phyloP scores from a whole-genome alignment of 2,888 invertebrate species.

The Watsonalla cultraria region DNA sequence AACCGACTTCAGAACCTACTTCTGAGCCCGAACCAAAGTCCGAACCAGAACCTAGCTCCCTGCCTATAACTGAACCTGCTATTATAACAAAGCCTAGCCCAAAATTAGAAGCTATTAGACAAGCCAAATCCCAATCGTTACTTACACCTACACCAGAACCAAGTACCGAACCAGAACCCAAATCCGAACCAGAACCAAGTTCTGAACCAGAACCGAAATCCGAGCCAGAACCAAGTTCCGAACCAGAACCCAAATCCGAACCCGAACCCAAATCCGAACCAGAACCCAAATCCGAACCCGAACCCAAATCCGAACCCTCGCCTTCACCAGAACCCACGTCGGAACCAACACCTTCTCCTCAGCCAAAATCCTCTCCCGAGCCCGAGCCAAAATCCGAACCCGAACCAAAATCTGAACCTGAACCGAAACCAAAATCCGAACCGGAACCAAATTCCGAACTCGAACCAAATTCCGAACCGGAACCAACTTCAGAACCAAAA shows the following conservation, averaged over 20 bases:
- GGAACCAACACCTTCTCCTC: slow-evolving; percentile 38
- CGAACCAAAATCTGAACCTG: slow-evolving; percentile 50
- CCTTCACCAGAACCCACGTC: slow-evolving; percentile 31
- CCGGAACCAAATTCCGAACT: slow-evolving; percentile 53
- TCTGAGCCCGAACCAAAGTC: slow-evolving; percentile 37
- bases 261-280: slow-evolving; percentile 36
- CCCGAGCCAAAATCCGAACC: slow-evolving; percentile 52
- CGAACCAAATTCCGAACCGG: slow-evolving; percentile 46
- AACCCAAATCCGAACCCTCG: slow-evolving; percentile 23
- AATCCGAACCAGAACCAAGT: slow-evolving; percentile 27
- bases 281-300: slow-evolving; percentile 52
- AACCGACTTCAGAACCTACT: slow-evolving; percentile 47
- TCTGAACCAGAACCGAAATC: no score
- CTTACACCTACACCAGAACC: slow-evolving; percentile 20
- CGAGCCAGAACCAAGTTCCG: slow-evolving; percentile 23
- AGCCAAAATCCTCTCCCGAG: slow-evolving; percentile 28
- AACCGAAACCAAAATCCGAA: slow-evolving; percentile 49
- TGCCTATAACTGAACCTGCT: no score
- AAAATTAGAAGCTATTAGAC: no score
- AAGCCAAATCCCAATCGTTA: no score
- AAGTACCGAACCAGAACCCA: slow-evolving; percentile 26
- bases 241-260: slow-evolving; percentile 25
- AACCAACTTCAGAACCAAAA: slow-evolving; percentile 60
- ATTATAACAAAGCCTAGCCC: no score
- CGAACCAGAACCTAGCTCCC: slow-evolving; percentile 61